Evolutionary conservation across 2,797 vertebrate species (phyloP).

Genomic region (Rhinichthys osculus): DNA sequence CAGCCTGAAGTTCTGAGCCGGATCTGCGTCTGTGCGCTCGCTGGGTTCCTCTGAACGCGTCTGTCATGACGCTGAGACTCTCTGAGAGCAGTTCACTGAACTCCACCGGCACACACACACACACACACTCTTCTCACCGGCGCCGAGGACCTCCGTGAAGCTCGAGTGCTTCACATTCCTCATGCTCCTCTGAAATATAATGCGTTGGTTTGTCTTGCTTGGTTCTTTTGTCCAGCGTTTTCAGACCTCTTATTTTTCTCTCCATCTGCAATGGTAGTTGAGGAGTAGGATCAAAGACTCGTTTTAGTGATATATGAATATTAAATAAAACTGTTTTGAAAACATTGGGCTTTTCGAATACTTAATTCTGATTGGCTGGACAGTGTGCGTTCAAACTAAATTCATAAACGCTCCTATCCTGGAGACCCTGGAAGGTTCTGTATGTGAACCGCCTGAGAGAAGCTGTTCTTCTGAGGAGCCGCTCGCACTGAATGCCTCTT

Average conservation of each 20-base stretch:
- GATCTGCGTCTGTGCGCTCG: too few relatives aligned
- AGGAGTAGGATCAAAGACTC: conserved; percentile 56
- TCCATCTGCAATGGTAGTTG: conserved; percentile 52
- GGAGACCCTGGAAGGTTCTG: too few relatives aligned
- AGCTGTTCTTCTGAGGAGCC: too few relatives aligned
- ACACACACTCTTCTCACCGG: conserved; percentile 3
- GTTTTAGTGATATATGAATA: neutral
- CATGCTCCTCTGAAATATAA: neutral
- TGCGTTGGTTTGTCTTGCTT: neutral
- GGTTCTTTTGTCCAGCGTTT: neutral
- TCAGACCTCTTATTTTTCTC: conserved; percentile 19
- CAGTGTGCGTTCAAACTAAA: neutral
- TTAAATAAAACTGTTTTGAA: conserved; percentile 21
- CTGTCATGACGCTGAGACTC: conserved; percentile 40
- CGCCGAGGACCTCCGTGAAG: conserved; percentile 20
- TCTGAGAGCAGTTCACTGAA: conserved; percentile 29
- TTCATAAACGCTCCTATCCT: too few relatives aligned
- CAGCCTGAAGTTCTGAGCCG: conserved; percentile 92
- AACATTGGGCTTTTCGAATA: neutral
- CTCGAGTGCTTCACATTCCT: conserved; percentile 15
- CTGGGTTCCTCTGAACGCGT: neutral
- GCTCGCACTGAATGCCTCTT: too few relatives aligned
- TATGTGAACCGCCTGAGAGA: too few relatives aligned
- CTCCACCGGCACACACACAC: neutral
- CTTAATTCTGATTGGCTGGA: neutral